Base-by-base conservation (phyloP, 2,113 vertebrate species). In the Chaetodon auriga region DNA sequence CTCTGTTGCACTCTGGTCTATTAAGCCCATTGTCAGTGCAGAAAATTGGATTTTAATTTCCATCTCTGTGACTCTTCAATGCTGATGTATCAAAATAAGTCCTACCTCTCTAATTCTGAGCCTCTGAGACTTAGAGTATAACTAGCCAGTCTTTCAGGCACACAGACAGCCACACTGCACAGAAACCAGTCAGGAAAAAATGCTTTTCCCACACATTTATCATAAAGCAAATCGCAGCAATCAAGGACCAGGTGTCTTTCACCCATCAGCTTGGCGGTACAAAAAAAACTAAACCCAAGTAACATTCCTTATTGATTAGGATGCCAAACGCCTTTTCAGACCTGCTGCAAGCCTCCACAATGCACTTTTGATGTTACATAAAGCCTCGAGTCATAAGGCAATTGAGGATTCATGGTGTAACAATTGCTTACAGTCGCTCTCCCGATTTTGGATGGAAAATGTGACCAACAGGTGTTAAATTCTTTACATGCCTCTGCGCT, bases 221-320 rank as follows among this genome's bases (percentile, higher is more conserved):
- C 43, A n/a, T n/a, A 21, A 72, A 72, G n/a, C 23, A 45, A 72
- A 45, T 45, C 41, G 19, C n/a, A 72, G 23, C 38, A 49, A 61
- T 35, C 25, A 15, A 61, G 4, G 18, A 15, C 18, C 53, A 54
- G 49, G 11, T 35, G 25, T 19, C 65, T 35, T 15, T 25, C 35
- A 38, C 48, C 12, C 30, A 53, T 69, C 19, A 70, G 25, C 14
- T 60, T 9, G 18, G 19, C 35, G 6, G 30, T 3, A 4, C 18
- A 36, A 19, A 2, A 2, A 10, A 19, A 36, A 19, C 30, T 35
- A 23, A 57, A 43, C 57, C 21, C 35, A 18, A 16, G 5, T 71
- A 25, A 7, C 53, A 72, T 72, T 45, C 2, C 36, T 62, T 6
- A 19, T 19, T 10, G 16, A 62, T 10, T 62, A 38, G 35, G 35